Base-by-base conservation (phyloP, 2,113 vertebrate genomes). In the Pachyramphus minor region DNA sequence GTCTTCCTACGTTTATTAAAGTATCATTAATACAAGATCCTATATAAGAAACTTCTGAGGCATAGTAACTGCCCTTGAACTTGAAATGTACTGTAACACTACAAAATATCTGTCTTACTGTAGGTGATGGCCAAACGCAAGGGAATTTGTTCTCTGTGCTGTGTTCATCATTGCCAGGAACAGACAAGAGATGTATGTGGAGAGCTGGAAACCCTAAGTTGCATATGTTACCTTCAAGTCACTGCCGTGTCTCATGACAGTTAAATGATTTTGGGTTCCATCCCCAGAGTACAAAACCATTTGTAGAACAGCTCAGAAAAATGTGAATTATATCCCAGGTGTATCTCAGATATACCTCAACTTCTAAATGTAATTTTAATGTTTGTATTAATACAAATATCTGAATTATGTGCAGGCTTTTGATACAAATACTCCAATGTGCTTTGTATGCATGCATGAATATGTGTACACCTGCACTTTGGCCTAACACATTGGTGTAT, bases 171-270 rank as follows among this genome's bases (percentile, higher is more conserved):
- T 87, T 67, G 9, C 24, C 16, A 56, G 39, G 52, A 75, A 63
- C 6, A 4, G 15, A 30, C 15, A 59, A 45, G 30, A 47, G 24
- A 31, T 47, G 1, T n/a, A 33, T 3, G 19, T 52, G 41, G 31
- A 72, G 39, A 79, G 2, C 27, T 69, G 56, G 53, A 88, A 94
- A 18, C 5, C 7, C 12, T 56, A 49, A 67, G 5, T 0, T 81
- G 17, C 74, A 52, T n/a, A 24, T 14, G 4, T 1, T 5, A 22
- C 27, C 8, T 83, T 83, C 0, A 0, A 87, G 33, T 30, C 8
- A 52, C 27, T 59, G 28, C 24, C 4, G 8, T 42, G 25, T 45
- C 17, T 39, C 18, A 23, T 6, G 4, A 31, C 25, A 75, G 11
- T n/a, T 39, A 55, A 74, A 33, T 50, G 1, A 59, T 60, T 63